Conservation (phyloP, 1,140 invertebrate genomes). For the Leptinotarsa lineolata region DNA sequence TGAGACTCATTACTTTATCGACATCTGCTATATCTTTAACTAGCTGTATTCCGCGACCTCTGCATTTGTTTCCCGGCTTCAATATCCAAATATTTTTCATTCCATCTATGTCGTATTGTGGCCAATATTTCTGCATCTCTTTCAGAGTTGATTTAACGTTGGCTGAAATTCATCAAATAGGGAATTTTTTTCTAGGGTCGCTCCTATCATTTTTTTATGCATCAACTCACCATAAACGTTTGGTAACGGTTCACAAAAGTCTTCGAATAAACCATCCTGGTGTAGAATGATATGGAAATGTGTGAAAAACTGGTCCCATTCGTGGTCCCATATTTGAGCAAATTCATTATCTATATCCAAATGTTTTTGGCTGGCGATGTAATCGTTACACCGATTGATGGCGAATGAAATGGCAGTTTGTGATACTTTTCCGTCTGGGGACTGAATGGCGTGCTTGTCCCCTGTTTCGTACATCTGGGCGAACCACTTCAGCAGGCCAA, state of each 20-base stretch:
- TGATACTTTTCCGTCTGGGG: slow-evolving; percentile 69
- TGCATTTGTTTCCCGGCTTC: slow-evolving; percentile 91
- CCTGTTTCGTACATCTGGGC: slow-evolving; percentile 61
- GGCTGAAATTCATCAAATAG: slow-evolving; percentile 27
- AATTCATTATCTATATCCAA: slow-evolving; percentile 84
- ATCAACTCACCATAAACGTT: slow-evolving; percentile 26
- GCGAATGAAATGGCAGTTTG: slow-evolving; percentile 78
- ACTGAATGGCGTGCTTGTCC: slow-evolving; percentile 60
- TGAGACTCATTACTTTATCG: slow-evolving; percentile 68
- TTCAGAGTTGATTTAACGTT: slow-evolving; percentile 59
- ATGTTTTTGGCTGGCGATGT: slow-evolving; percentile 74
- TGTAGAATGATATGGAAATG: slow-evolving; percentile 75
- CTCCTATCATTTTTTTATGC: too few species aligned
- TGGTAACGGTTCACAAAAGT: slow-evolving; percentile 52
- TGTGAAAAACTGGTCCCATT: slow-evolving; percentile 85
- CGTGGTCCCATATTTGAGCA: slow-evolving; percentile 72
- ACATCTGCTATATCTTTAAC: slow-evolving; percentile 88
- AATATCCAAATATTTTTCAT: slow-evolving; percentile 91
- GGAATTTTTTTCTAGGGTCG: too few species aligned
- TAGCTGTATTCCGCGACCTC: slow-evolving; percentile 86
- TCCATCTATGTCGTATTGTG: slow-evolving; percentile 82
- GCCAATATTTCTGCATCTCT: slow-evolving; percentile 68
- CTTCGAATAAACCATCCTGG: slow-evolving; percentile 61
- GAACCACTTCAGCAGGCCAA: slow-evolving; percentile 79
- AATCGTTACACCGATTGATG: slow-evolving; percentile 75